Base-by-base conservation (phyloP, 2,797 vertebrate genomes). In the Amniataba percoides region DNA sequence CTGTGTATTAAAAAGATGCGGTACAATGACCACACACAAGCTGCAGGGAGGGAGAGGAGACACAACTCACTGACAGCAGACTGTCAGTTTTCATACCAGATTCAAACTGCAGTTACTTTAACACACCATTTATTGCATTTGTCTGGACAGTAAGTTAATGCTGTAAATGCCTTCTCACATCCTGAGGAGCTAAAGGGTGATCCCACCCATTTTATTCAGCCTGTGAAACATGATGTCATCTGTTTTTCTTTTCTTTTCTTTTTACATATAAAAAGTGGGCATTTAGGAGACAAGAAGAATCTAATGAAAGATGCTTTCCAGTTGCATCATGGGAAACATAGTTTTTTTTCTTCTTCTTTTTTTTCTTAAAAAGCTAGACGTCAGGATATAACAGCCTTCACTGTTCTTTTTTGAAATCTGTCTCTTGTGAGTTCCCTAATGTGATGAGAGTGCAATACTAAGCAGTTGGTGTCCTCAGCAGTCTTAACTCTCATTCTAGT, bases 21-120 rank as follows among this genome's bases (percentile, higher is more conserved):
- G 51, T 11, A 48, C 18, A 62, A 42, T 73, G 70, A 80, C 63
- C 77, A 73, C 69, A 66, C 56, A 53, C 63, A 19, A 14, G 42
- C 58, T 51, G 59, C 15, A 40, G 19, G 58, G 43, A 36, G n/a
- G 27, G 45, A 64, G 8, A 63, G 55, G 19, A 40, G 65, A 68
- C 39, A 31, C 59, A 34, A 58, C 49, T 31, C 19, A 4, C 46
- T 43, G 65, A 56, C 8, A 46, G 43, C 55, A 75, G 36, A 11
- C 36, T 40, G 15, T 60, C 65, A 49, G 57, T 40, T 31, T 52
- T 43, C 56, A 63, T 2, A 74, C 5, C 34, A 45, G 42, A 73
- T 52, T 75, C 34, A 36, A 49, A 56, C 43, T 69, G 46, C 46
- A 34, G 53, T 58, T 62, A 55, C 58, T 46, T 57, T 40, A 42